phyloP scores from a whole-genome alignment of 1,140 invertebrate genomes.

The Drosophila varians region DNA sequence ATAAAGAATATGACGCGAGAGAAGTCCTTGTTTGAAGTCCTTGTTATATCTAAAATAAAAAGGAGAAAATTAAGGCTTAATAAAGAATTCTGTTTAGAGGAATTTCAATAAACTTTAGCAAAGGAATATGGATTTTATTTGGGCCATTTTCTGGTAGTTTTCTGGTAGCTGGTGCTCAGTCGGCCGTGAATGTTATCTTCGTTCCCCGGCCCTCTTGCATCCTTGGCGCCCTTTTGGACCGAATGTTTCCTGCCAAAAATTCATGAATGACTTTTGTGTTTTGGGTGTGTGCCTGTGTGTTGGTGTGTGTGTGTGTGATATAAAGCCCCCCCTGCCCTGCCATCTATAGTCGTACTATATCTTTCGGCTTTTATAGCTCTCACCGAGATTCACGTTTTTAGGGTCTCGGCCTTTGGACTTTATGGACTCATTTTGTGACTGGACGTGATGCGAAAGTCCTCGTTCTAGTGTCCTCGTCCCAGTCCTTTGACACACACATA shows the following conservation, averaged over 20 bases:
- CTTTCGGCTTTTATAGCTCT: constrained; percentile 63
- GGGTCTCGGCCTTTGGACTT: constrained; percentile 62
- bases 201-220: no score
- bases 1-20: neutral
- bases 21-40: no score
- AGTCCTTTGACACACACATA: constrained; percentile 1
- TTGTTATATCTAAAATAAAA: neutral
- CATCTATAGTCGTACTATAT: constrained; percentile 51
- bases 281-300: neutral
- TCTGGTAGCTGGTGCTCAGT: constrained; percentile 47
- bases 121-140: no score
- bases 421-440: constrained; percentile 67
- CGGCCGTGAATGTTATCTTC: constrained; percentile 73
- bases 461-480: neutral
- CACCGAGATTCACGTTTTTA: constrained; percentile 70
- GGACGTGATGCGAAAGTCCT: constrained; percentile 70
- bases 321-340: constrained; percentile 1
- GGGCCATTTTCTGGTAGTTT: constrained; percentile 29
- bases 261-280: neutral
- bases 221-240: neutral
- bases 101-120: no score
- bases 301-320: neutral
- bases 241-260: neutral
- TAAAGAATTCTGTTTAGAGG: neutral
- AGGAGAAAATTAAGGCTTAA: no score